These are phyloP conservation scores for Plumapathes pennacea DNA, from an alignment of 92 coral and sea anemone genomes.

Conservation along the genomic window DNA sequence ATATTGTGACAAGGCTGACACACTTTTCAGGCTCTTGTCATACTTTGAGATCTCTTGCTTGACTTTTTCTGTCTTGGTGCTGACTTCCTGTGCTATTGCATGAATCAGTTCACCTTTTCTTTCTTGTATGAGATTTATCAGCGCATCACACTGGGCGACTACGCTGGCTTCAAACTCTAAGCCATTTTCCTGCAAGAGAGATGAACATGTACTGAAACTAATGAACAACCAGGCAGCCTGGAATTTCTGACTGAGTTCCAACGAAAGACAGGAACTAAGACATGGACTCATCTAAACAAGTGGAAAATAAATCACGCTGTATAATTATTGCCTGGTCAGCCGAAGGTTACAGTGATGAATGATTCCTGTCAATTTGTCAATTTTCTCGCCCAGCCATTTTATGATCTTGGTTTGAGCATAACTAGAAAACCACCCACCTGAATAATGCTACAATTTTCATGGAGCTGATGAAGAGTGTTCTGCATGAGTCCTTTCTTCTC, in stretches of 20 bases:
- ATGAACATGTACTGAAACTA: no score
- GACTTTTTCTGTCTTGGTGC: constrained; percentile 68
- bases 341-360: background rate
- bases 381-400: background rate
- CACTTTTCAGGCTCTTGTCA: constrained; percentile 59
- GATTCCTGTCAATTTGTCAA: background rate
- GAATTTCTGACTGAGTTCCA: no score
- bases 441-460: constrained; percentile 68
- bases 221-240: background rate
- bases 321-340: no score
- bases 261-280: no score
- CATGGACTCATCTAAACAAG: no score
- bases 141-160: constrained; percentile 94
- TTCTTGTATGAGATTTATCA: constrained; percentile 76
- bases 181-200: constrained; percentile 76
- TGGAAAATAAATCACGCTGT: no score
- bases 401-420: background rate
- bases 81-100: constrained; percentile 78
- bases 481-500: constrained; percentile 64
- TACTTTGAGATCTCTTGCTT: constrained; percentile 62
- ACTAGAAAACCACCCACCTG: constrained; percentile 61
- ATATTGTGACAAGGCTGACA: constrained; percentile 68
- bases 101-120: constrained; percentile 74
- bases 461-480: constrained; percentile 61
- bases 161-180: constrained; percentile 96